Evolutionary conservation across 2,797 vertebrate species (phyloP), one percentile per base, ranked within the genome.

Genomic region (Dicrostonyx torquatus): DNA sequence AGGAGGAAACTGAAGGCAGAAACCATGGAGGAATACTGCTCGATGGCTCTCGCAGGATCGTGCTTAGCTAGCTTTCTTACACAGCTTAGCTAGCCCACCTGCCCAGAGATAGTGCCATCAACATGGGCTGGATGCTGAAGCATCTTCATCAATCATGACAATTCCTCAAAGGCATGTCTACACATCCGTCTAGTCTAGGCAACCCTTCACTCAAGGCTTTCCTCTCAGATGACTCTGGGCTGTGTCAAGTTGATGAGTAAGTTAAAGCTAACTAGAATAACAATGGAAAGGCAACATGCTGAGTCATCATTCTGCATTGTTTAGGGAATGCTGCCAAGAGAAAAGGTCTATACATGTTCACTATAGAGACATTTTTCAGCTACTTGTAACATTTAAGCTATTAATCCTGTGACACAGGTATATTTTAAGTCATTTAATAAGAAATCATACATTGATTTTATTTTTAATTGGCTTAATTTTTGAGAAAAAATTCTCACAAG

Each of bases 371-470:
- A 77, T 26, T 89, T 68, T 58, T 31, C n/a, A 92, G 3, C 68
- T 87, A 68, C 50, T 45, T 88, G 64, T 68, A 80, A 92, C 93
- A 77, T 62, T 82, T 58, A 64, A 64, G 13, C 53, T 87, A 93
- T 89, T 77, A 72, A 66, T 62, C 20, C 29, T 78, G 1, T 64
- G 66, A 95, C 5, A 91, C 2, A 58, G 31, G 34, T 48, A 78
- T 53, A 90, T 93, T 77, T 72, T 88, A 92, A 93, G 85, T 89
- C 75, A 82, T 2, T 84, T 55, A 43, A 45, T 40, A 90, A 60
- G 50, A 88, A 88, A 94, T 75, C 17, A 48, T 43, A 24, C 4
- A 40, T 24, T 58, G 34, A 22, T 58, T 87, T 68, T 50, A 50
- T 37, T 87, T 58, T 55, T 58, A 50, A 20, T 87, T 55, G 24